These are phyloP conservation scores for Marronus borbonicus DNA, from an alignment of 2,888 invertebrate species.

Conservation along the genomic window DNA sequence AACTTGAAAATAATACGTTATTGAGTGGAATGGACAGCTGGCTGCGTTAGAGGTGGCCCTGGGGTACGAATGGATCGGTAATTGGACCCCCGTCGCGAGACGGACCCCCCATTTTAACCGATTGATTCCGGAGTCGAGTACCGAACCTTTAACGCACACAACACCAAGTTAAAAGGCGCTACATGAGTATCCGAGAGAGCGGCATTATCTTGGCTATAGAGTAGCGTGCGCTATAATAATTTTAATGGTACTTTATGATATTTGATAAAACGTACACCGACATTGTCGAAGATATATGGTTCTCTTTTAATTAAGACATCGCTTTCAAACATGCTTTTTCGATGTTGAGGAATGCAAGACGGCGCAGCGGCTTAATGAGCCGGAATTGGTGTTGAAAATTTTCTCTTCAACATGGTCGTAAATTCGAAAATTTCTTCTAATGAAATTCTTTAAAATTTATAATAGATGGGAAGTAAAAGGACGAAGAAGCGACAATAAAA, in stretches of 20 bases:
- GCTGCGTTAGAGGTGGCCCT: slow-evolving; percentile 49
- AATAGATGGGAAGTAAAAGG: neutral
- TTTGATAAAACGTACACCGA: slow-evolving; percentile 39
- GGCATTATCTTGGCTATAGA: slow-evolving; percentile 17
- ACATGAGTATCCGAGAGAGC: neutral
- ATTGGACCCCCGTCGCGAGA: slow-evolving; percentile 68
- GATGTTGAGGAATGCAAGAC: slow-evolving; percentile 23
- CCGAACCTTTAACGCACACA: neutral
- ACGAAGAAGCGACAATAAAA: neutral
- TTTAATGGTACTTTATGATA: slow-evolving; percentile 45
- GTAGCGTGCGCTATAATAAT: slow-evolving; percentile 35
- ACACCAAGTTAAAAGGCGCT: neutral
- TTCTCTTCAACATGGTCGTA: slow-evolving; percentile 18
- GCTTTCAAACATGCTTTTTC: slow-evolving; percentile 29
- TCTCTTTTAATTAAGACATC: slow-evolving; percentile 41
- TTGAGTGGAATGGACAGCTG: slow-evolving; percentile 59
- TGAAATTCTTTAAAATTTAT: neutral
- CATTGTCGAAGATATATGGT: slow-evolving; percentile 35
- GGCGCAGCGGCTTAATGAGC: slow-evolving; percentile 8
- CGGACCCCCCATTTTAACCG: slow-evolving; percentile 60
- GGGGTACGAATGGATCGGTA: slow-evolving; percentile 68
- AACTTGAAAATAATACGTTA: slow-evolving; percentile 65
- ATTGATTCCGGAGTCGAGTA: slow-evolving; percentile 43
- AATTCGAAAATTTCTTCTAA: slow-evolving; percentile 22
- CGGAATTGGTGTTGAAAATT: slow-evolving; percentile 23